Conservation (phyloP, 2,113 vertebrate species). For the Odobenus rosmarus region DNA sequence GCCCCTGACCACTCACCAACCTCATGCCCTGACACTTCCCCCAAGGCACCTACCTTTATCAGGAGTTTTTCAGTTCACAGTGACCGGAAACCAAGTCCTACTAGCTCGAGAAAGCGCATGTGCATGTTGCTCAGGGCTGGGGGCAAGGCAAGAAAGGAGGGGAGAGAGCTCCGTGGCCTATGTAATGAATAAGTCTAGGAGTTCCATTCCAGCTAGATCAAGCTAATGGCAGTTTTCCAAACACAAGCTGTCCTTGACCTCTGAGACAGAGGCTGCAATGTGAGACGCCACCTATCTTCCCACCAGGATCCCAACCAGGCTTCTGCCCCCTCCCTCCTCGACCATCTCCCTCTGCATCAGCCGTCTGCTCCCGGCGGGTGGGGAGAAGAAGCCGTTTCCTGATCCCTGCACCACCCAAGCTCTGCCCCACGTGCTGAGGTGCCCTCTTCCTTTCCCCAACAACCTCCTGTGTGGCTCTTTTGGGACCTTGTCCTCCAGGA, state of each 20-base stretch:
- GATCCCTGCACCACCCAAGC: not conserved
- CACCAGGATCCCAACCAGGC: not conserved
- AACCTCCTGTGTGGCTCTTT: not conserved
- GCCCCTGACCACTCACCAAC: too few species aligned
- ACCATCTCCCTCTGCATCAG: not conserved
- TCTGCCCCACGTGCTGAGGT: accelerated
- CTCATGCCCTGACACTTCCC: not conserved
- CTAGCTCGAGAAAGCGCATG: not conserved
- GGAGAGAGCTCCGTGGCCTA: not conserved
- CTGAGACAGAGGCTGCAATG: not conserved
- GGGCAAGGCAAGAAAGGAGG: not conserved
- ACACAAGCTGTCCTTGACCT: not conserved
- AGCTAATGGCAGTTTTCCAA: not conserved
- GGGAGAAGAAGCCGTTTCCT: not conserved
- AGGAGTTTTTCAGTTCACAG: not conserved
- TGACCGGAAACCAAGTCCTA: not conserved
- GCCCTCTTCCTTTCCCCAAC: not conserved
- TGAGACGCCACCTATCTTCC: not conserved
- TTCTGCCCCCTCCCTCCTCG: not conserved
- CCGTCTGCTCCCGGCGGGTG: not conserved
- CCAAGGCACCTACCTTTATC: not conserved
- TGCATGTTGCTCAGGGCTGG: not conserved
- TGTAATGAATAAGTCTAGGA: not conserved
- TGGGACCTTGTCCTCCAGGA: not conserved
- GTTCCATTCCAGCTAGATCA: not conserved